phyloP scores from a whole-genome alignment of 2,113 vertebrate genomes.

The Oncorhynchus kisutch region DNA sequence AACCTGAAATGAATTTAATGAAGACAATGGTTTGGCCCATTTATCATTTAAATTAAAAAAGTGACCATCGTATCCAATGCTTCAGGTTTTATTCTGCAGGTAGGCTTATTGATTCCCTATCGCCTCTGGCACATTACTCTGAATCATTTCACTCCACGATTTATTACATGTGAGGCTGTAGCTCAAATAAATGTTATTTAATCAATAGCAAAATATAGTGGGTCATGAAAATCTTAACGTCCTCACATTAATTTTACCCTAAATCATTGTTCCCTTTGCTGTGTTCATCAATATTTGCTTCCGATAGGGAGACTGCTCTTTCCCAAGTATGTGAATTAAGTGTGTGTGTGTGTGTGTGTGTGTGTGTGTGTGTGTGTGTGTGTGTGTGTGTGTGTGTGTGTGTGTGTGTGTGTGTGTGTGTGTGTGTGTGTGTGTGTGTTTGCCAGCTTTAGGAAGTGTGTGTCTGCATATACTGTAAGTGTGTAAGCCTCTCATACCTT shows the following conservation, averaged over 20 bases:
- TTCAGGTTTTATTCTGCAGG: conserved; percentile 1
- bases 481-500: no score
- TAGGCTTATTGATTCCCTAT: conserved; percentile 56
- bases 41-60: conserved; percentile 47
- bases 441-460: neutral
- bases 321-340: conserved; percentile 16
- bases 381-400: conserved; percentile 14
- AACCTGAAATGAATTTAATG: conserved; percentile 30
- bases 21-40: conserved; percentile 40
- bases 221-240: conserved; percentile 55
- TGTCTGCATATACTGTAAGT: conserved; percentile 7
- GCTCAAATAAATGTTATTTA: conserved; percentile 71
- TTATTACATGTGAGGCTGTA: conserved; percentile 60
- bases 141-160: conserved; percentile 65
- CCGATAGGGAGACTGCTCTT: conserved; percentile 21
- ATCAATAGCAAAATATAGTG: conserved; percentile 64
- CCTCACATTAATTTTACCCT: conserved; percentile 31
- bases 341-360: neutral
- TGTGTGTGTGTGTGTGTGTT: neutral
- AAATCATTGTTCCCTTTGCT: conserved; percentile 55
- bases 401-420: neutral
- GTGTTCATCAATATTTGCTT: conserved; percentile 46
- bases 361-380: no score
- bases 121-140: conserved; percentile 49
- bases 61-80: conserved; percentile 17